Base-by-base conservation (phyloP, 2,888 invertebrate species). In the Epinotia brunnichana region DNA sequence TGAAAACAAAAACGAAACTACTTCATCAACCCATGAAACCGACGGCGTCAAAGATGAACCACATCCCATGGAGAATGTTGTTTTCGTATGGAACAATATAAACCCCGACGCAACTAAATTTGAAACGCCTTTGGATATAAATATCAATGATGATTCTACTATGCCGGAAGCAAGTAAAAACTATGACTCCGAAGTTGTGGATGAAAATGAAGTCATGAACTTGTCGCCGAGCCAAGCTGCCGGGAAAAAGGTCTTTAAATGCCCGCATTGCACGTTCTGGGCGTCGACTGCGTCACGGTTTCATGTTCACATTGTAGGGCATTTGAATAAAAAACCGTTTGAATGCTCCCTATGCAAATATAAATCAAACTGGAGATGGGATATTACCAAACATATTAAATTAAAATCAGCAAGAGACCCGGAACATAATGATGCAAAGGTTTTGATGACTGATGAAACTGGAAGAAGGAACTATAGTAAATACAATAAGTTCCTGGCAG, bases 361-460 rank as follows among this genome's bases (percentile, higher is more conserved):
- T 85, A 96, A 97, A 80, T 98, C 98, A 39, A 99, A 99, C 86
- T 99, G 98, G 98, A 95, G 98, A 77, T 98, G 98, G 97, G 99
- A 99, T 90, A 98, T 99, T 74, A 97, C 98, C 35, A 98, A 99
- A 87, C 99, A 99, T 88, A 98, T 99, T 77, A 96, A 97, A 82
- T 93, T 98, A 81, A 98, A 98, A 92, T 96, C 97, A 9, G 96
- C 96, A 24, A 94, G 97, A 76, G 98, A 97, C 90, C 96, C 96
- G 66, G 95, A 95, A 63, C 98, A 98, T 87, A 95, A 95, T 81
- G 95, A 95, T 75, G 97, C 96, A 64, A 96, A 96, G 88, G 97
- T 98, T 59, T 93, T 98, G 70, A 97, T 98, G 96, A 98, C 97
- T 64, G 98, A 98, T 85, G 97, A 98, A 90, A 97, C 97, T 53